Conservation (phyloP, 2,797 vertebrate genomes). For the Hyperoplus immaculatus region DNA sequence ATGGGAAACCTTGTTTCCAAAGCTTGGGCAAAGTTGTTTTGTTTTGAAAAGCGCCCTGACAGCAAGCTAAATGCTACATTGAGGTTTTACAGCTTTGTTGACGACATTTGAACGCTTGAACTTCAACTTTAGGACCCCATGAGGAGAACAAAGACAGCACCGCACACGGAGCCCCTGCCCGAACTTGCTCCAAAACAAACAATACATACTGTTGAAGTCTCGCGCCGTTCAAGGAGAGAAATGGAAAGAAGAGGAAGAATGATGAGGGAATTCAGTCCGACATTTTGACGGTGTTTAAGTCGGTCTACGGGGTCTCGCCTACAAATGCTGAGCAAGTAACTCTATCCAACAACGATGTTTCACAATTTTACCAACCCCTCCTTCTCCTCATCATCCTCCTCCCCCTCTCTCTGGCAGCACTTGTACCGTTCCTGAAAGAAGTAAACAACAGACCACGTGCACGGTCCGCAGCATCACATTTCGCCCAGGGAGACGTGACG, state of each 20-base stretch:
- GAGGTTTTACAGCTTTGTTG: conserved; percentile 37
- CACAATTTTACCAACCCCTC: conserved; percentile 60
- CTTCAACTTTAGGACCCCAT: conserved; percentile 15
- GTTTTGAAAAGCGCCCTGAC: not conserved
- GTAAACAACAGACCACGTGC: conserved; percentile 87
- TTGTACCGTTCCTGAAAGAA: conserved; percentile 72
- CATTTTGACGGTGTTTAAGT: conserved; percentile 39
- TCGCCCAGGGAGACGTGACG: conserved; percentile 49
- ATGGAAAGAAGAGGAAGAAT: conserved; percentile 13
- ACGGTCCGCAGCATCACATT: conserved; percentile 72
- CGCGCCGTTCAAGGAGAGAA: conserved; percentile 2
- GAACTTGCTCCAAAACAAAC: conserved; percentile 8
- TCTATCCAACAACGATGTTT: conserved; percentile 70
- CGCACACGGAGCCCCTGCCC: not conserved
- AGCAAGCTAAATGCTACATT: not conserved
- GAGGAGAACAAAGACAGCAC: conserved; percentile 59
- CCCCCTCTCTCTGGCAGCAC: conserved; percentile 2
- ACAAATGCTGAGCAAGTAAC: conserved; percentile 77
- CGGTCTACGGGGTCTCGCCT: conserved; percentile 58
- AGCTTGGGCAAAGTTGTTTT: not conserved
- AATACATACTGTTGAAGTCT: conserved; percentile 64
- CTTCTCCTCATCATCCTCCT: not conserved
- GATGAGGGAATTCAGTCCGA: conserved; percentile 26
- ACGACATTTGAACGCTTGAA: conserved; percentile 29
- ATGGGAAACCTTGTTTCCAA: not conserved